Evolutionary conservation across 2,113 vertebrate genomes (phyloP).

Genomic region (Ovis canadensis): DNA sequence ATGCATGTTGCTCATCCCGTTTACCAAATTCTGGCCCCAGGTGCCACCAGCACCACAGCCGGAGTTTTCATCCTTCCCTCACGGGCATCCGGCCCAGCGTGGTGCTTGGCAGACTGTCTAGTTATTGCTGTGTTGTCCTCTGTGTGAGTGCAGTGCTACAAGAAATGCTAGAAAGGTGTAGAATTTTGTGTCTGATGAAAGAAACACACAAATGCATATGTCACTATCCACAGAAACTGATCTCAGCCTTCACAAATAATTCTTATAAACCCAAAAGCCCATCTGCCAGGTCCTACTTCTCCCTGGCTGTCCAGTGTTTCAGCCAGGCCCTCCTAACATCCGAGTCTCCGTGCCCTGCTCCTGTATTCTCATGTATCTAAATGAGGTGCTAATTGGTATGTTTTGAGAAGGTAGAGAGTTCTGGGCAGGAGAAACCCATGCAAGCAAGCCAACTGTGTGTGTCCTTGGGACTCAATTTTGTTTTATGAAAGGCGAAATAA

Average conservation of each 20-base stretch:
- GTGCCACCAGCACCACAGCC: rapidly evolving
- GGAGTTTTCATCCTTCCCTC: rapidly evolving
- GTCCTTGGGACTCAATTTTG: neutral
- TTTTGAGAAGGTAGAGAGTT: neutral
- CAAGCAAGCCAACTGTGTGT: neutral
- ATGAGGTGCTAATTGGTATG: neutral
- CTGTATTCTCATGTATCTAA: neutral
- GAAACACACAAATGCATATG: neutral
- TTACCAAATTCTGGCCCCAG: neutral
- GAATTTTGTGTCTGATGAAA: neutral
- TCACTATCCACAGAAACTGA: neutral
- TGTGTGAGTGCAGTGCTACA: neutral
- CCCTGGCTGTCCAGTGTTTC: neutral
- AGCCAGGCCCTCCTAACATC: neutral
- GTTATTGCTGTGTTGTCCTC: neutral
- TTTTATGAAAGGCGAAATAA: neutral
- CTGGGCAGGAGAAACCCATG: neutral
- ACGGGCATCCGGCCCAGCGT: rapidly evolving
- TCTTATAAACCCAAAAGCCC: neutral
- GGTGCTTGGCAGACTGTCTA: neutral
- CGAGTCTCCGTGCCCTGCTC: neutral
- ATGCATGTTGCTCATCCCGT: rapidly evolving
- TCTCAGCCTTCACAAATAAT: neutral
- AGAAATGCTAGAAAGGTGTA: neutral
- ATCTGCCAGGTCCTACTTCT: neutral